Evolutionary conservation across 2,113 vertebrate species (phyloP).

Genomic region (Trinectes maculatus): DNA sequence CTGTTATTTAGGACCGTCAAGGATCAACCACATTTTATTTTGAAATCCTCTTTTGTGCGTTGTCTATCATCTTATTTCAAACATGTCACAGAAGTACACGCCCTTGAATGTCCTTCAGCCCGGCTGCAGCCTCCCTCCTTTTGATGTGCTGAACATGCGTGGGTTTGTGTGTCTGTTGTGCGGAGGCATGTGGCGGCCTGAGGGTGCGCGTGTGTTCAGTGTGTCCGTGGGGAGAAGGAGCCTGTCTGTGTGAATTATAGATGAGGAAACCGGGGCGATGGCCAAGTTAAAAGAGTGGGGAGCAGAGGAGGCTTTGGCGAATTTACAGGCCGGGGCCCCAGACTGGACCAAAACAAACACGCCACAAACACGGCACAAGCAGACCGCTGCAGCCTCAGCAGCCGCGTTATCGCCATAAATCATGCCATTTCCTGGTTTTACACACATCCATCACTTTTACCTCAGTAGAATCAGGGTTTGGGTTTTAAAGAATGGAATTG

Average conservation of each 20-base stretch:
- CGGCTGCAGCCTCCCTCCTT: background rate
- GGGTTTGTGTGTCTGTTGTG: slow-evolving; percentile 11
- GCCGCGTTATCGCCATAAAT: background rate
- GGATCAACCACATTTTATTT: no score
- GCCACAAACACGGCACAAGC: background rate
- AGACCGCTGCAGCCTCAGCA: background rate
- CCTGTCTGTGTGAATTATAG: slow-evolving; percentile 62
- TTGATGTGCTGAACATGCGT: slow-evolving; percentile 28
- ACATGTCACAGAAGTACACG: no score
- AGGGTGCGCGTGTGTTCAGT: slow-evolving; percentile 6
- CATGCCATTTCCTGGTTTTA: background rate
- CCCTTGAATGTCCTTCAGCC: slow-evolving; percentile 1
- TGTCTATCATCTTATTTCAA: no score
- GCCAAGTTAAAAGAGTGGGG: slow-evolving; percentile 34
- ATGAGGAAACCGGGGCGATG: slow-evolving; percentile 46
- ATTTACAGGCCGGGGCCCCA: no score
- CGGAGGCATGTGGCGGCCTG: background rate
- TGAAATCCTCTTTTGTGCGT: background rate
- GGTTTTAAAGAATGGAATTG: background rate
- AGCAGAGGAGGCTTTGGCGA: no score
- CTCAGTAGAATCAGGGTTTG: background rate
- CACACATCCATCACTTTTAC: background rate
- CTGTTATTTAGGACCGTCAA: no score
- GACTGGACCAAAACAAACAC: no score
- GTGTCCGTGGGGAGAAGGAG: slow-evolving; percentile 2